phyloP scores from a whole-genome alignment of 1,140 invertebrate genomes.

The Drosophila punjabiensis region DNA sequence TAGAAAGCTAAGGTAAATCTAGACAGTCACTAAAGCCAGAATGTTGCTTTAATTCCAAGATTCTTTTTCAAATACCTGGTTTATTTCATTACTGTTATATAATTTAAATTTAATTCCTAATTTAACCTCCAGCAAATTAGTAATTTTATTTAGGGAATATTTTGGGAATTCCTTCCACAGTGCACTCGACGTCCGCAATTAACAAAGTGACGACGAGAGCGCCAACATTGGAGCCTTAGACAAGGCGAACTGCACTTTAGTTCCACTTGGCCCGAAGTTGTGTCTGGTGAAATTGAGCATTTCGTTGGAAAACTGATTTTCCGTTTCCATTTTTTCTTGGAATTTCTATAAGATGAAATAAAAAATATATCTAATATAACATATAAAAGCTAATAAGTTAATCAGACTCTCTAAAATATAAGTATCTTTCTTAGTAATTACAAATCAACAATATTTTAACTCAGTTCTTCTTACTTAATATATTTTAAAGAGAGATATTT shows the following conservation, averaged over 20 bases:
- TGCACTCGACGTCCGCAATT: constrained; percentile 37
- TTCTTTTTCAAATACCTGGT: background rate
- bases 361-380: background rate
- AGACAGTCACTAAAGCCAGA: background rate
- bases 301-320: constrained; percentile 47
- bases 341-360: background rate
- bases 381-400: background rate
- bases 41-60: background rate
- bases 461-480: background rate
- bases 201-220: constrained; percentile 48
- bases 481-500: background rate
- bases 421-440: background rate
- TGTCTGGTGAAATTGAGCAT: constrained; percentile 53
- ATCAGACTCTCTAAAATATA: background rate
- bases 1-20: background rate
- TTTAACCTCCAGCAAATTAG: too few species aligned
- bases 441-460: background rate
- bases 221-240: constrained; percentile 15
- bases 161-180: background rate
- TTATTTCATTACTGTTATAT: background rate
- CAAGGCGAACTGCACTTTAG: constrained; percentile 17
- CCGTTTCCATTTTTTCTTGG: constrained; percentile 11
- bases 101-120: background rate
- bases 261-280: constrained; percentile 20
- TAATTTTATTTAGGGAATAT: background rate